Evolutionary conservation across 53 echinoderm and acorn worm species (phyloP).

Genomic region (Holothuria scabra): DNA sequence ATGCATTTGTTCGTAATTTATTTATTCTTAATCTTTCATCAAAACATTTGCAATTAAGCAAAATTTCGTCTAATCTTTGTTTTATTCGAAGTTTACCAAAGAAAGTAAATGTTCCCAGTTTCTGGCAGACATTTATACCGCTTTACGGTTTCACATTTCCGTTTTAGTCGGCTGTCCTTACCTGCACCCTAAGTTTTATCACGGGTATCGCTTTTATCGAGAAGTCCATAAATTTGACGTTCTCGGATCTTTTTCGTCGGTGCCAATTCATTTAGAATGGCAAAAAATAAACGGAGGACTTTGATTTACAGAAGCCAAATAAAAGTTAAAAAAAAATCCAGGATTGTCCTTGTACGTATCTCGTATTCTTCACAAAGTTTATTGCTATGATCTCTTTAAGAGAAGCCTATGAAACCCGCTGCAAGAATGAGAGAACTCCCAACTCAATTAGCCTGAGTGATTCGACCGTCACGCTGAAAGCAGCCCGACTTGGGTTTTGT

Average conservation of each 20-base stretch:
- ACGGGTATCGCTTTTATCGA: not conserved
- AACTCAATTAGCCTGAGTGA: slow-evolving; percentile 41
- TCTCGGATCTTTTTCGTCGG: slow-evolving; percentile 10
- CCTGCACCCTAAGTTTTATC: not conserved
- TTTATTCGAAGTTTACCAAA: too few species aligned
- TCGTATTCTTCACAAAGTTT: slow-evolving; percentile 4
- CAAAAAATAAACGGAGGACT: slow-evolving; percentile 49
- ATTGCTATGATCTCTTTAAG: slow-evolving; percentile 37
- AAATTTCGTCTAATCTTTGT: too few species aligned
- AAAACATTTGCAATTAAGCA: too few species aligned
- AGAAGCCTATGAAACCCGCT: slow-evolving; percentile 12
- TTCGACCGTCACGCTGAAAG: slow-evolving; percentile 31
- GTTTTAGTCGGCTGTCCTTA: too few species aligned
- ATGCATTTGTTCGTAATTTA: too few species aligned
- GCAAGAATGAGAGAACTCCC: slow-evolving; percentile 26
- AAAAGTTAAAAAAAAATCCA: too few species aligned
- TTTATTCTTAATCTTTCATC: too few species aligned
- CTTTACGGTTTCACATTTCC: too few species aligned
- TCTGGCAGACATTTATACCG: too few species aligned
- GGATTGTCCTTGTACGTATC: slow-evolving; percentile 10
- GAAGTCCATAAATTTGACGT: slow-evolving; percentile 28
- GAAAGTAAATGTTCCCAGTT: too few species aligned
- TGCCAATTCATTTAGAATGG: slow-evolving; percentile 3
- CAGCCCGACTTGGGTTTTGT: not conserved
- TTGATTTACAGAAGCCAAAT: slow-evolving; percentile 21